Conservation (phyloP, 2,888 invertebrate genomes). For the Cryptophagus acutangulus region DNA sequence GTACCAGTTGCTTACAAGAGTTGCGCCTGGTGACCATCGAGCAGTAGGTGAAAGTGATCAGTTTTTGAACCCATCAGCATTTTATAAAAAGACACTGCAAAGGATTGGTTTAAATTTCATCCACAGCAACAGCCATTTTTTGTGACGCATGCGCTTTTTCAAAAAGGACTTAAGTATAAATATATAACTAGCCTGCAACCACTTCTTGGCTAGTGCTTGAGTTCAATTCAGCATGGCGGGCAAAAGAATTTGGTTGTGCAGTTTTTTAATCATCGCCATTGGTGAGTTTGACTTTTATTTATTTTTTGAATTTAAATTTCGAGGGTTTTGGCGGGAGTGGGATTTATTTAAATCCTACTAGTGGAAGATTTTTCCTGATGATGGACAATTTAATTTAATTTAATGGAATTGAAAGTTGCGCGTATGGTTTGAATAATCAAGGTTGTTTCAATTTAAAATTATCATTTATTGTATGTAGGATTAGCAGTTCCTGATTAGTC, state of each 20-base stretch:
- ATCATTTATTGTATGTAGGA: neutral
- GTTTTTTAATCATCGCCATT: slow-evolving; percentile 42
- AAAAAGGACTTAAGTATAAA: slow-evolving; percentile 46
- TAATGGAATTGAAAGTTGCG: too few relatives aligned
- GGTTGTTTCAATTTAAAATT: slow-evolving; percentile 8
- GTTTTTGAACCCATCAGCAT: slow-evolving; percentile 22
- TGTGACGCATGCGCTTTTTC: slow-evolving; percentile 41
- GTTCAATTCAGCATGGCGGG: slow-evolving; percentile 46
- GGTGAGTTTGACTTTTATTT: slow-evolving; percentile 42
- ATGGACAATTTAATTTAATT: too few relatives aligned
- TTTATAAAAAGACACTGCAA: too few relatives aligned
- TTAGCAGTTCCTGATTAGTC: slow-evolving; percentile 2
- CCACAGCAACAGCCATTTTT: neutral
- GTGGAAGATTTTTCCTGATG: too few relatives aligned
- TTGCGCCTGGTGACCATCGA: slow-evolving; percentile 23
- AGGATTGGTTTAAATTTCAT: slow-evolving; percentile 28
- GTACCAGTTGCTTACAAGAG: slow-evolving; percentile 36
- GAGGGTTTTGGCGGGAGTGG: neutral
- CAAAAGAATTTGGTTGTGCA: slow-evolving; percentile 49
- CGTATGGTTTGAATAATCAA: too few relatives aligned
- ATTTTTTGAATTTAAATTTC: slow-evolving; percentile 7
- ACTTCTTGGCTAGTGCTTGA: slow-evolving; percentile 49
- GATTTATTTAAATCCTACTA: slow-evolving; percentile 10
- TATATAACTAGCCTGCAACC: slow-evolving; percentile 45
- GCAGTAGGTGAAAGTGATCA: slow-evolving; percentile 43